These are phyloP conservation scores for Sycobia sp. DNA, from an alignment of 1,140 invertebrate species.

Conservation along the genomic window DNA sequence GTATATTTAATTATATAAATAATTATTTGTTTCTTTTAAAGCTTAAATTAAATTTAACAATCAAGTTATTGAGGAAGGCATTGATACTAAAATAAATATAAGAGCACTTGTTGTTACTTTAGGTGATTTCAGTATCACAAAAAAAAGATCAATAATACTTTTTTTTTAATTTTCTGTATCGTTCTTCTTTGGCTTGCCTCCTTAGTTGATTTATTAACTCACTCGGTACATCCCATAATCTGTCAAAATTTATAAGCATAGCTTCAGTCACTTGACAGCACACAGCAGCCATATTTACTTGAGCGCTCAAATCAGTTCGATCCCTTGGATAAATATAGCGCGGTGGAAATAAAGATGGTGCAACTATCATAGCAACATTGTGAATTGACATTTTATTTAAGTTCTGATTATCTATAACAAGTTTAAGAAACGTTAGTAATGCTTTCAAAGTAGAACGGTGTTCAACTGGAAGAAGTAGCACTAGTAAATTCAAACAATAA, in stretches of 20 bases:
- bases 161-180: conserved; percentile 59
- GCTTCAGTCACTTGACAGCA: conserved; percentile 82
- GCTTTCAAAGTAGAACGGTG: conserved; percentile 81
- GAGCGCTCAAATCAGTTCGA: conserved; percentile 66
- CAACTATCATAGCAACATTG: conserved; percentile 92
- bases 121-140: conserved; percentile 1
- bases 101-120: conserved; percentile 15
- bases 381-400: conserved; percentile 88
- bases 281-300: conserved; percentile 81
- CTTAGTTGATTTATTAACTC: conserved; percentile 72
- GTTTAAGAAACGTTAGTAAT: conserved; percentile 75
- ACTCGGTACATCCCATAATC: conserved; percentile 79
- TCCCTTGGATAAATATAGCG: conserved; percentile 66
- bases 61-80: too few species aligned
- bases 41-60: not conserved
- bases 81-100: conserved; percentile 2
- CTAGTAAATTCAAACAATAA: conserved; percentile 76
- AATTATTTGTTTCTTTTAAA: not conserved
- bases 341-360: conserved; percentile 87
- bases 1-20: not conserved
- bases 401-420: conserved; percentile 72
- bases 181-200: conserved; percentile 64
- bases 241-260: conserved; percentile 73
- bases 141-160: conserved; percentile 47
- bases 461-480: conserved; percentile 80